phyloP scores from a whole-genome alignment of 2,113 vertebrate species.

The Brienomyrus longianalis region DNA sequence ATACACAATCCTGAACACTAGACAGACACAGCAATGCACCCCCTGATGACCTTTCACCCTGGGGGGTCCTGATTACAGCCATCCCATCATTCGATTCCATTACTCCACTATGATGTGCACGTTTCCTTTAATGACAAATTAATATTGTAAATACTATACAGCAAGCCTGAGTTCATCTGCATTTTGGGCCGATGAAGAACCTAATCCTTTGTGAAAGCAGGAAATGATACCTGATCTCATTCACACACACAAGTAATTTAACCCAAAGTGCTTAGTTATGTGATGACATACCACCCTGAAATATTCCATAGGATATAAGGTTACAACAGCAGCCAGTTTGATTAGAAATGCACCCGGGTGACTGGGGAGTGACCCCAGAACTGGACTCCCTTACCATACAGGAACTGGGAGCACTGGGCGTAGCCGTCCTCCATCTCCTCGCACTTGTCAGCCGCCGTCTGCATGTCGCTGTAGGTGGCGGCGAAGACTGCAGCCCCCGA shows the following conservation, averaged over 20 bases:
- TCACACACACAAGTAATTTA: neutral
- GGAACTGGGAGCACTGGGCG: slow-evolving; percentile 92
- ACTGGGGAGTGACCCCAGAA: neutral
- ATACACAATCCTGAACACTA: neutral
- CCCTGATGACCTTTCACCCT: neutral
- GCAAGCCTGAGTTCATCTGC: neutral
- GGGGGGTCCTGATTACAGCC: neutral
- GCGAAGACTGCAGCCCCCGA: slow-evolving; percentile 90
- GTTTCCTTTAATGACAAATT: neutral
- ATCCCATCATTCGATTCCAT: neutral
- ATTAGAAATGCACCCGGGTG: neutral
- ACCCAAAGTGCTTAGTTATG: neutral
- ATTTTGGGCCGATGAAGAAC: neutral
- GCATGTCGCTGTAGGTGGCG: slow-evolving; percentile 94
- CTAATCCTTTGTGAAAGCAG: neutral
- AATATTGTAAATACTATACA: neutral
- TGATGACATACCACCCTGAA: neutral
- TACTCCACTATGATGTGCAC: neutral
- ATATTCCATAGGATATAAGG: neutral
- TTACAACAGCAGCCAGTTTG: neutral
- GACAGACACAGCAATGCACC: neutral
- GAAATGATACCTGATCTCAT: neutral
- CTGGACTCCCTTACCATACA: slow-evolving; percentile 72
- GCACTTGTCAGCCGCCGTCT: slow-evolving; percentile 94
- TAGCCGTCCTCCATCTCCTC: slow-evolving; percentile 98